Evolutionary conservation across 2,113 vertebrate species (phyloP).

Genomic region (Pluvianellus socialis): DNA sequence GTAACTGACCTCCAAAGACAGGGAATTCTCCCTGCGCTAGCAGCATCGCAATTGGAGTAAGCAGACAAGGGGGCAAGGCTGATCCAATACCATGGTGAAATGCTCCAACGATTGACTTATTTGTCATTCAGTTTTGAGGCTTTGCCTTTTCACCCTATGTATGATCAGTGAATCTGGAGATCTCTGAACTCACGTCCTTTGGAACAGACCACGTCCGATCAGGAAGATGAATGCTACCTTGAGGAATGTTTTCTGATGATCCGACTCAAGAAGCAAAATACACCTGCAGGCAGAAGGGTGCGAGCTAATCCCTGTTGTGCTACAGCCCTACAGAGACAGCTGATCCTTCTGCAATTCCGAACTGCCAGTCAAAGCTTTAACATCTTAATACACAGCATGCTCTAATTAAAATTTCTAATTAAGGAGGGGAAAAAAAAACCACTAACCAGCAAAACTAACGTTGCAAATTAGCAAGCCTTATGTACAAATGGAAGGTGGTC

Average conservation of each 20-base stretch:
- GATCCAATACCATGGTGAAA: not conserved
- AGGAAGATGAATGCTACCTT: not conserved
- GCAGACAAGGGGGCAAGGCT: not conserved
- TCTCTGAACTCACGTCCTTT: not conserved
- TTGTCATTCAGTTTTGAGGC: not conserved
- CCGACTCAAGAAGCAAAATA: not conserved
- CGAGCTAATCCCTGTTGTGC: conserved; percentile 52
- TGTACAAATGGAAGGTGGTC: conserved; percentile 6
- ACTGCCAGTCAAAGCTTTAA: conserved; percentile 67
- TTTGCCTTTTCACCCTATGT: not conserved
- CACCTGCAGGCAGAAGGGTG: conserved; percentile 50
- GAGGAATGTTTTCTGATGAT: not conserved
- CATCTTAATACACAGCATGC: conserved; percentile 67
- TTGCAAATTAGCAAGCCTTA: conserved; percentile 57
- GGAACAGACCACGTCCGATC: not conserved
- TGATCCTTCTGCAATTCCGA: conserved; percentile 41
- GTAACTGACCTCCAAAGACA: not conserved
- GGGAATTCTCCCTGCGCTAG: not conserved
- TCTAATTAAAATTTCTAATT: conserved; percentile 74
- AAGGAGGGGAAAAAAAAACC: not conserved
- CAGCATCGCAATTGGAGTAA: not conserved
- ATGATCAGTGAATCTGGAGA: not conserved
- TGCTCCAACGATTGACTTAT: not conserved
- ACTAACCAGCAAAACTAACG: conserved; percentile 50
- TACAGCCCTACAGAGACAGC: conserved; percentile 56